Evolutionary conservation across 2,888 invertebrate genomes (phyloP).

Genomic region (Kryphioiulus occultus): DNA sequence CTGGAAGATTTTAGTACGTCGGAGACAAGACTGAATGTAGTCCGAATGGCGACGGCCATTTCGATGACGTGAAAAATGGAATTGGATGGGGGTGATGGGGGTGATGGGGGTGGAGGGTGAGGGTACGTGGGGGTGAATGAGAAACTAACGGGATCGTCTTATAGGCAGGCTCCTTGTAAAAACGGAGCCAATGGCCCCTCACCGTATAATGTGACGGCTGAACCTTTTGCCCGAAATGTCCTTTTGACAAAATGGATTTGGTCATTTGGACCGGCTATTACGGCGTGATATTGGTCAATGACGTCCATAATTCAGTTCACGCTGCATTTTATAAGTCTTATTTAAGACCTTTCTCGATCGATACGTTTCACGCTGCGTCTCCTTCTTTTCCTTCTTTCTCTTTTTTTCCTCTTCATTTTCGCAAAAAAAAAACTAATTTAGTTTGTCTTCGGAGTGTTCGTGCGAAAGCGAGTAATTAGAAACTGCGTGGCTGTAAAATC

Average conservation of each 20-base stretch:
- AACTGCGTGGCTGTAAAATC: too few species aligned
- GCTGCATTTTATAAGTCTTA: background rate
- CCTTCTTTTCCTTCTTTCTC: too few species aligned
- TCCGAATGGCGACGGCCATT: background rate
- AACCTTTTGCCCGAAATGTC: background rate
- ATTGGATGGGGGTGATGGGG: too few species aligned
- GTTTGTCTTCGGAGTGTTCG: too few species aligned
- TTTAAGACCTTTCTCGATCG: background rate
- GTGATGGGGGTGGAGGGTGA: too few species aligned
- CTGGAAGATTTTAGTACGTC: background rate
- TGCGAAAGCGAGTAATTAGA: too few species aligned
- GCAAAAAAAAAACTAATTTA: too few species aligned
- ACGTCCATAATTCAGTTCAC: background rate
- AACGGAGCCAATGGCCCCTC: background rate
- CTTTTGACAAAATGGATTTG: background rate
- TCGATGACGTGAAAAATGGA: background rate
- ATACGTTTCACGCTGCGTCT: background rate
- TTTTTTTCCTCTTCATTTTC: too few species aligned
- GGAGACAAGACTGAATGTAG: too few species aligned
- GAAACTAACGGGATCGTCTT: too few species aligned
- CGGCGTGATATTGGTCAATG: background rate
- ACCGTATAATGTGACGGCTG: background rate
- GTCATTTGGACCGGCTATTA: background rate
- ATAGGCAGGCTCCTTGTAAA: background rate
- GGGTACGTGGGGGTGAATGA: too few species aligned